phyloP scores from a whole-genome alignment of 2,113 vertebrate genomes.

The Xenopus borealis region DNA sequence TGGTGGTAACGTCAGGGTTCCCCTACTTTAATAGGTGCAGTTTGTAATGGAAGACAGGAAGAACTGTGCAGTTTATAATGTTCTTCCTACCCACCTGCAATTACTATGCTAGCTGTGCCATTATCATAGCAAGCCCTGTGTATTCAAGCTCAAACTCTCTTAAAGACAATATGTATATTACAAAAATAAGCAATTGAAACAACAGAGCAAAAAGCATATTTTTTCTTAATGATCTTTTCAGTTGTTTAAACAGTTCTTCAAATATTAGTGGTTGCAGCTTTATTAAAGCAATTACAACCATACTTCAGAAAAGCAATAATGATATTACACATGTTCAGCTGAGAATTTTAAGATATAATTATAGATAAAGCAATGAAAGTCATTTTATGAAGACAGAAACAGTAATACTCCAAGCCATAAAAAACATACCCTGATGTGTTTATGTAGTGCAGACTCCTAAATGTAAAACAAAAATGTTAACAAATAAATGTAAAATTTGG shows the following conservation, averaged over 20 bases:
- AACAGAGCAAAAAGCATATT: not conserved
- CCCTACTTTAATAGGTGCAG: no score
- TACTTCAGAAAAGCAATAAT: slow-evolving; percentile 22
- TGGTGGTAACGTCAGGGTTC: no score
- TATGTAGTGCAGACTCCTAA: slow-evolving; percentile 5
- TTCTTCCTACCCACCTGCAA: no score
- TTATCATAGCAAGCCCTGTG: no score
- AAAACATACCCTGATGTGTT: slow-evolving; percentile 18
- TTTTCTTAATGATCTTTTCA: not conserved
- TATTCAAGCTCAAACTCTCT: no score
- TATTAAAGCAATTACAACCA: slow-evolving; percentile 25
- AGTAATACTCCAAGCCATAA: slow-evolving; percentile 15
- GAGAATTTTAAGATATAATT: slow-evolving; percentile 34
- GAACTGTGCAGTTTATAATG: no score
- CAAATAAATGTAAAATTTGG: slow-evolving; percentile 12
- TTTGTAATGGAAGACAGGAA: no score
- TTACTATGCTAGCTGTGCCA: no score
- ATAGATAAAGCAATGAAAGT: slow-evolving; percentile 32
- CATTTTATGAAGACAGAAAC: slow-evolving; percentile 8
- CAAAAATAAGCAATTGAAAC: no score
- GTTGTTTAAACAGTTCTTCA: slow-evolving; percentile 20
- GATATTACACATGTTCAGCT: slow-evolving; percentile 24
- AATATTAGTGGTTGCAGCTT: slow-evolving; percentile 6
- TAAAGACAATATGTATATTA: no score
- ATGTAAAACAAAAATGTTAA: slow-evolving; percentile 17